These are phyloP conservation scores for Oscheius sp. DNA, from an alignment of 2,888 invertebrate genomes.

Conservation along the genomic window DNA sequence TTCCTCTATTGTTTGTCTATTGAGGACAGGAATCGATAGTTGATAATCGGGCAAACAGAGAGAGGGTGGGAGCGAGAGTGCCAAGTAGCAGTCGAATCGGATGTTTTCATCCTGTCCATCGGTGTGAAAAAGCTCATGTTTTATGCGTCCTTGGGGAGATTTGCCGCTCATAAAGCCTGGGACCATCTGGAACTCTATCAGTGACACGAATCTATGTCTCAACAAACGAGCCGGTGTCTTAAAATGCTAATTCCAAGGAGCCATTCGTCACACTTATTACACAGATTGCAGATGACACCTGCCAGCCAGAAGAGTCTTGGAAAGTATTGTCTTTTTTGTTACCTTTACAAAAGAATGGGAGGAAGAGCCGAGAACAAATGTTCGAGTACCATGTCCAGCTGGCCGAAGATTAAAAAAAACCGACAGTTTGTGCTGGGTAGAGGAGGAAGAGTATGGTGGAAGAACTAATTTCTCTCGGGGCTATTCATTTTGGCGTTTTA, in stretches of 20 bases:
- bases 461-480: slow-evolving; percentile 1
- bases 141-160: slow-evolving; percentile 12
- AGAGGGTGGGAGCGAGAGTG: background rate
- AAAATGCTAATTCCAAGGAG: background rate
- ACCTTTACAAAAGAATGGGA: no score
- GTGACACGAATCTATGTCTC: slow-evolving; percentile 23
- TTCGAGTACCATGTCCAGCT: no score
- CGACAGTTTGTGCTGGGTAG: no score
- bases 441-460: background rate
- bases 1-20: background rate
- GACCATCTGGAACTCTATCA: slow-evolving; percentile 17
- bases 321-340: background rate
- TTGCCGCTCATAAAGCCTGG: no score
- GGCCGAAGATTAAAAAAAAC: no score
- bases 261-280: slow-evolving; percentile 27
- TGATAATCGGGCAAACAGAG: slow-evolving; percentile 9
- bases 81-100: background rate
- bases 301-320: background rate
- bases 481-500: slow-evolving; percentile 9
- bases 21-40: slow-evolving; percentile 4
- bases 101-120: background rate
- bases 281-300: slow-evolving; percentile 30
- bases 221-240: background rate
- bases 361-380: no score
- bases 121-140: slow-evolving; percentile 14